Evolutionary conservation across 2,797 vertebrate genomes (phyloP).

Genomic region (Sebastes aleutianus): DNA sequence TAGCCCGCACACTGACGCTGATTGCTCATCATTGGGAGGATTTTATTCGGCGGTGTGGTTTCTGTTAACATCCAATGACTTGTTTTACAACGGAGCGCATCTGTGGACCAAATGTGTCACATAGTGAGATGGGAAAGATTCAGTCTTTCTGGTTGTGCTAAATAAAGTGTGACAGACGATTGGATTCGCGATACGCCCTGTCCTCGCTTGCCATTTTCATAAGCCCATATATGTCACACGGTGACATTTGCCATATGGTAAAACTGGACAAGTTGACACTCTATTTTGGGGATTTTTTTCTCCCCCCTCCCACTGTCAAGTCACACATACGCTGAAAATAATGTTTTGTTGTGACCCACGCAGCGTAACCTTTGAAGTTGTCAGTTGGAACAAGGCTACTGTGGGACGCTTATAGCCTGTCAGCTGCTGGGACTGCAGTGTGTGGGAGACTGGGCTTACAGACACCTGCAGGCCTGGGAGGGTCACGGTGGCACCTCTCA

Average conservation of each 20-base stretch:
- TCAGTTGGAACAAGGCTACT: slow-evolving; percentile 55
- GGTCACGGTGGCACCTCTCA: slow-evolving; percentile 52
- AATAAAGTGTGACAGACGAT: slow-evolving; percentile 66
- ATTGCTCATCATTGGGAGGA: slow-evolving; percentile 47
- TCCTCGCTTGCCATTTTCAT: slow-evolving; percentile 64
- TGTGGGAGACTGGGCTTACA: slow-evolving; percentile 35
- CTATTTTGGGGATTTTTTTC: slow-evolving; percentile 27
- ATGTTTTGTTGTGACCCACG: slow-evolving; percentile 53
- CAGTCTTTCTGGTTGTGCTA: slow-evolving; percentile 31
- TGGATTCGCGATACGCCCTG: slow-evolving; percentile 46
- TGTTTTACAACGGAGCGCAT: slow-evolving; percentile 65
- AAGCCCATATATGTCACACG: slow-evolving; percentile 60
- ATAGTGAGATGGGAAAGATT: slow-evolving; percentile 47
- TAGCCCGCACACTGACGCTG: slow-evolving; percentile 32
- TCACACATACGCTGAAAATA: slow-evolving; percentile 59
- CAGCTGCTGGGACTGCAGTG: slow-evolving; percentile 53
- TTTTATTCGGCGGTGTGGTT: slow-evolving; percentile 57
- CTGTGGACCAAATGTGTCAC: slow-evolving; percentile 77
- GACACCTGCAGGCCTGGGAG: slow-evolving; percentile 44
- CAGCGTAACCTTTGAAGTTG: slow-evolving; percentile 62
- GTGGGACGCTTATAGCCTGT: slow-evolving; percentile 57
- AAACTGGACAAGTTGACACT: slow-evolving; percentile 64
- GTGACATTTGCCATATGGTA: slow-evolving; percentile 69
- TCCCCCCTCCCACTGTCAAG: background rate
- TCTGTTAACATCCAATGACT: slow-evolving; percentile 62